Percentiles rank a stretch among this genome's conserved stretches.
Evolutionary conservation across 2,113 vertebrate species (phyloP).

Genomic region (Sclerurus mexicanus): DNA sequence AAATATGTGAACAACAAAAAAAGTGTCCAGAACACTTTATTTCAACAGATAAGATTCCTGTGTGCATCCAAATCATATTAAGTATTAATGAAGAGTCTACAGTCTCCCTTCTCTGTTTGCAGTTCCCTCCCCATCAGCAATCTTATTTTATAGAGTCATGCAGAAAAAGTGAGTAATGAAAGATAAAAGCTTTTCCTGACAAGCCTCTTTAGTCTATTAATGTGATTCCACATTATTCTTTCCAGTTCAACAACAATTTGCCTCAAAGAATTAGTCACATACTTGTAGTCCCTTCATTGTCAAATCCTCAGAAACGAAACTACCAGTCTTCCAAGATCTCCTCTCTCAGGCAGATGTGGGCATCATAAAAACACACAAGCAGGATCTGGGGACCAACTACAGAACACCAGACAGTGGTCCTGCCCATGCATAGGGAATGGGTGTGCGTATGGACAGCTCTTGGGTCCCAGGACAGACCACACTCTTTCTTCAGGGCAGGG

Average conservation of each 20-base stretch:
- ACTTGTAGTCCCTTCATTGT: neutral
- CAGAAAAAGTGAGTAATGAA: neutral
- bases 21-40: neutral
- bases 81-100: neutral
- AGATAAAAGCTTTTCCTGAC: constrained; percentile 14
- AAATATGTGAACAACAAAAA: neutral
- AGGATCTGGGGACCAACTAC: neutral
- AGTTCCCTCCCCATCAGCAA: neutral
- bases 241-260: neutral
- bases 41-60: neutral
- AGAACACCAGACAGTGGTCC: neutral
- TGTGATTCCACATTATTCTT: neutral
- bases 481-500: neutral
- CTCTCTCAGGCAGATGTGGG: neutral
- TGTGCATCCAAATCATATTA: neutral
- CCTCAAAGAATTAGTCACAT: neutral
- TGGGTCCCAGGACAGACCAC: neutral
- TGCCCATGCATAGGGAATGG: fast-evolving
- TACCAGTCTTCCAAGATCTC: neutral
- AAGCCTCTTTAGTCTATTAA: neutral
- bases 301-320: neutral
- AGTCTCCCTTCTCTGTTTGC: neutral
- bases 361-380: neutral
- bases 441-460: neutral
- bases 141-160: neutral